These are phyloP conservation scores for Stegana nigrithorax DNA, from an alignment of 2,888 invertebrate species.

Conservation along the genomic window DNA sequence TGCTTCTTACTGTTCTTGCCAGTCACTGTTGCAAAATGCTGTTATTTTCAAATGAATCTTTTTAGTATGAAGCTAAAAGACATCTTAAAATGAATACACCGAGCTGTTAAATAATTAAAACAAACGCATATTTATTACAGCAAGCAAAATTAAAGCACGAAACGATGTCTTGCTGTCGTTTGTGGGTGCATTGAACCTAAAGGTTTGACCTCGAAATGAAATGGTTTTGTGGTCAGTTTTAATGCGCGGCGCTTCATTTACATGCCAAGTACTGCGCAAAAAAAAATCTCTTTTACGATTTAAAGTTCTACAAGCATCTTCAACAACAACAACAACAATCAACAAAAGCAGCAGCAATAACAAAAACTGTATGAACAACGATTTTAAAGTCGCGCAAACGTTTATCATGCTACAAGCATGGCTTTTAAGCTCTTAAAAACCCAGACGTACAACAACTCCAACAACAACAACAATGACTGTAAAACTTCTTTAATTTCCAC, in stretches of 20 bases:
- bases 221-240: not conserved
- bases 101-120: too few species aligned
- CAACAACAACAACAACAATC: too few species aligned
- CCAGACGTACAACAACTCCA: too few species aligned
- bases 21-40: too few species aligned
- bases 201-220: constrained; percentile 47
- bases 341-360: not conserved
- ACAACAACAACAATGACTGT: too few species aligned
- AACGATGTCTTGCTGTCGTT: too few species aligned
- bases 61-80: too few species aligned
- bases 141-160: too few species aligned
- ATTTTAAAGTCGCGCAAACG: constrained; percentile 9
- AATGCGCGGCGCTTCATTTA: constrained; percentile 49
- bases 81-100: too few species aligned
- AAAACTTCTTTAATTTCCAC: constrained; percentile 59
- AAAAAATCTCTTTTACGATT: constrained; percentile 9
- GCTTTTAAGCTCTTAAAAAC: constrained; percentile 5
- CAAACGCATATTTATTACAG: too few species aligned
- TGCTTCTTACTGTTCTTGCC: too few species aligned
- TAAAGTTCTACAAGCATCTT: constrained; percentile 12
- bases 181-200: constrained; percentile 48
- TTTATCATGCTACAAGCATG: constrained; percentile 17
- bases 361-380: not conserved
- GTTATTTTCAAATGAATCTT: too few species aligned
- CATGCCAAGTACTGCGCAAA: constrained; percentile 46